Conservation (phyloP, 2,797 vertebrate genomes). For the Melanotaenia maccullochi region DNA sequence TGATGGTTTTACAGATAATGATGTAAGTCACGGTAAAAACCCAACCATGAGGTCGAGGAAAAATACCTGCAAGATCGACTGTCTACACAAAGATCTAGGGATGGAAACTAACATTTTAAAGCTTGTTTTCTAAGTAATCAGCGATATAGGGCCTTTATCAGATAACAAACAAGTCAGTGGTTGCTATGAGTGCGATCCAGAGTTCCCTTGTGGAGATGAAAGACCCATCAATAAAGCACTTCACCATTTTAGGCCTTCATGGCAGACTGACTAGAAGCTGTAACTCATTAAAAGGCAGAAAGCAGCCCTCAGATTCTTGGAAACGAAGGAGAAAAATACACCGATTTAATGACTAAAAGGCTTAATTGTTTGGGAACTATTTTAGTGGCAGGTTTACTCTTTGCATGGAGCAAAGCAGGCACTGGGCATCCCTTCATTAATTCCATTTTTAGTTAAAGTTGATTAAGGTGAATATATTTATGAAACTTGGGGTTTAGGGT, state of each 20-base stretch:
- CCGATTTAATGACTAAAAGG: conserved; percentile 5
- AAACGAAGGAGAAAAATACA: conserved; percentile 7
- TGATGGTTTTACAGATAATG: neutral
- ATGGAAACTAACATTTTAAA: neutral
- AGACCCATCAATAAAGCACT: conserved; percentile 2
- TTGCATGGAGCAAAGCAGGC: neutral
- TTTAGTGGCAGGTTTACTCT: neutral
- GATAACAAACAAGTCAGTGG: neutral
- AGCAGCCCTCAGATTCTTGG: neutral
- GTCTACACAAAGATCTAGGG: neutral
- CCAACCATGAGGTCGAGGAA: neutral
- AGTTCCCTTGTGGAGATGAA: conserved; percentile 8
- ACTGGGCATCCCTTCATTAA: neutral
- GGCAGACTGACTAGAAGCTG: conserved; percentile 4
- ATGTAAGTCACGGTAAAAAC: neutral
- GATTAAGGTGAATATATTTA: neutral
- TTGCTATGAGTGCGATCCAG: conserved; percentile 5
- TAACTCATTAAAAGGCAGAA: conserved; percentile 20
- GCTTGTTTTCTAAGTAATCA: neutral
- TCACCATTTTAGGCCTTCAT: neutral
- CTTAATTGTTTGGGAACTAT: neutral
- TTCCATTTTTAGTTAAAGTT: neutral
- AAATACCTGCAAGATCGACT: neutral
- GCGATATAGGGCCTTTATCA: conserved; percentile 6
- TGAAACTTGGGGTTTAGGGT: neutral